Base-by-base conservation (phyloP, 92 coral and sea anemone genomes). In the Phenganax stokvisi region DNA sequence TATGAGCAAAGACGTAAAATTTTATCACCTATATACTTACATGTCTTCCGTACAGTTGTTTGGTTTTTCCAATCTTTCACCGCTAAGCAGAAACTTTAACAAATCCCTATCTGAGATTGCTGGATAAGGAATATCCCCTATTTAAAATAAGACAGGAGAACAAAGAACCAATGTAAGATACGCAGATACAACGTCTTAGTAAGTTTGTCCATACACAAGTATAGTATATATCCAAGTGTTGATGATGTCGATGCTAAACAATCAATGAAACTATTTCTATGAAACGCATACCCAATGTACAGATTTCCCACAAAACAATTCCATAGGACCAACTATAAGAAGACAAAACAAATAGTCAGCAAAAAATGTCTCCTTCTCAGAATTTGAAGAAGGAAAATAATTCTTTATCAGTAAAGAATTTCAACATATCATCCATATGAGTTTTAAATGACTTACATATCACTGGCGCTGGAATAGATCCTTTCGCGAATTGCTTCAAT, bases 281-380 rank as follows among this genome's bases (percentile, higher is more conserved):
- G 47, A 37, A 81, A 55, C 51, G 56, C 86, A 82, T 89, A 96
- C 99, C 99, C 54, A 96, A 85, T 25, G 99, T 96, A 72, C 99
- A 96, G 64, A 96, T 96, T 78, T 96, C 99, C 99, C 99, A 96
- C 15, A 96, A 69, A 13, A 96, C 96, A 44, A 96, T 92, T 6
- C 99, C 99, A 82, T 92, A 96, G 8, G 97, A 92, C 99, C 99
- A 96, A 47, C 99, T 96, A 77, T 7, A 37, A 37, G 47, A 1
- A 37, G 5, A 37, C 47, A 37, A 37, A 61, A 57, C 25, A 66
- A 78, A 15, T 16, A 12, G 47, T 29, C 31, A 17, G n/a, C 27
- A 37, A 27, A 69, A 10, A 20, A 51, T 30, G 25, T 69, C 31
- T 12, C 74, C 15, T 10, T 8, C 52, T 30, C 13, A 69, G 10